Percentiles rank a stretch among this genome's conserved stretches.
Conservation (phyloP, 2,113 vertebrate species). For the Lophius piscatorius region DNA sequence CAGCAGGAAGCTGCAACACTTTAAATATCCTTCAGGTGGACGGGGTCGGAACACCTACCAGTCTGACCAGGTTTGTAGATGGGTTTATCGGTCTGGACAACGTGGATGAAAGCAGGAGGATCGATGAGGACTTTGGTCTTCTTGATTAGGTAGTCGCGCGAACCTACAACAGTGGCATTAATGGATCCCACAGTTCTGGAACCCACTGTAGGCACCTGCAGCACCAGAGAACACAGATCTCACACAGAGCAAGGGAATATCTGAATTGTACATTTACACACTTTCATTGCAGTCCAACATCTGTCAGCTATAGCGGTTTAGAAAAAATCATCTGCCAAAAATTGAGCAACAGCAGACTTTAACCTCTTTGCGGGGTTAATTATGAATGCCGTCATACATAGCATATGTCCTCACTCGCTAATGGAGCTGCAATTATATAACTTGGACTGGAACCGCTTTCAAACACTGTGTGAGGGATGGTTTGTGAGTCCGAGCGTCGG, state of each 20-base stretch:
- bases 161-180: conserved; percentile 31
- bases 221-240: conserved; percentile 10
- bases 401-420: conserved; percentile 50
- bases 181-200: conserved; percentile 39
- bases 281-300: conserved; percentile 6
- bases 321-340: background rate
- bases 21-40: too few species aligned
- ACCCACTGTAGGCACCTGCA: conserved; percentile 68
- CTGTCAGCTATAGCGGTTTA: background rate
- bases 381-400: conserved; percentile 8
- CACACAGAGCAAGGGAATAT: background rate
- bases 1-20: too few species aligned
- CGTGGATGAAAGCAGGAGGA: conserved; percentile 44
- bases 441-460: conserved; percentile 11
- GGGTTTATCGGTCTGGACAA: conserved; percentile 77
- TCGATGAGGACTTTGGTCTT: conserved; percentile 61
- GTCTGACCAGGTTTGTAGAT: conserved; percentile 81
- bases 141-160: conserved; percentile 10
- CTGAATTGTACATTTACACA: too few species aligned
- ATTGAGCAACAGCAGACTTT: conserved; percentile 7
- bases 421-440: conserved; percentile 47
- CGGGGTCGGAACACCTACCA: conserved; percentile 36
- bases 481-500: background rate
- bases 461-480: conserved; percentile 2
- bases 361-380: conserved; percentile 6